These are phyloP conservation scores for Hozukius guyotensis DNA, from an alignment of 2,797 vertebrate species.

Conservation along the genomic window DNA sequence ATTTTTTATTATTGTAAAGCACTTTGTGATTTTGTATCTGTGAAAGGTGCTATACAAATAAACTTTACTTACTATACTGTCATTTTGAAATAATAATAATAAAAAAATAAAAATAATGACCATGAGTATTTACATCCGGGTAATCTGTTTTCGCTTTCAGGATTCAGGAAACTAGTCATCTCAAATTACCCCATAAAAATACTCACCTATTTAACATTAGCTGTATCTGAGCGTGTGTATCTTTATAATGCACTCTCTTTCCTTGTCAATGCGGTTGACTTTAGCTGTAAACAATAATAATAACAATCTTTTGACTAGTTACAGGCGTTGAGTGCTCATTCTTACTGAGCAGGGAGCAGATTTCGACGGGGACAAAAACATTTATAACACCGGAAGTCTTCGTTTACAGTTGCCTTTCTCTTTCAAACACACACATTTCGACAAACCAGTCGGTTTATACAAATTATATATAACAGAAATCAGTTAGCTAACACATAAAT, in stretches of 20 bases:
- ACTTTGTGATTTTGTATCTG: no score
- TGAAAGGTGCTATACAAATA: no score
- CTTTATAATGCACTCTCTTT: neutral
- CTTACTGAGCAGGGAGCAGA: neutral
- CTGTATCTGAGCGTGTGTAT: neutral
- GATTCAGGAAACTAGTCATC: neutral
- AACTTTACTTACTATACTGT: no score
- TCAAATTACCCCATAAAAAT: neutral
- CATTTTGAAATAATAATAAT: no score
- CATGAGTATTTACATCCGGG: no score
- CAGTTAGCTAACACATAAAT: fast-evolving
- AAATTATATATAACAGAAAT: neutral
- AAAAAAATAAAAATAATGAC: no score
- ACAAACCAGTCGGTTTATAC: fast-evolving
- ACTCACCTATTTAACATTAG: no score
- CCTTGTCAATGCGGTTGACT: no score
- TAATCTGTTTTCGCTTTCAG: neutral
- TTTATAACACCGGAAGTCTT: constrained; percentile 22
- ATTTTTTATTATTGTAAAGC: no score
- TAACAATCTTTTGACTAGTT: neutral
- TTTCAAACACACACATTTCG: neutral
- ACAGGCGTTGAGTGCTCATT: neutral
- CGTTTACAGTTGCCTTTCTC: neutral
- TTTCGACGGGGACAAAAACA: neutral
- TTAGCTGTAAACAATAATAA: neutral